These are phyloP conservation scores for Hydrotaea cyrtoneurina DNA, from an alignment of 2,888 invertebrate species.

Conservation along the genomic window DNA sequence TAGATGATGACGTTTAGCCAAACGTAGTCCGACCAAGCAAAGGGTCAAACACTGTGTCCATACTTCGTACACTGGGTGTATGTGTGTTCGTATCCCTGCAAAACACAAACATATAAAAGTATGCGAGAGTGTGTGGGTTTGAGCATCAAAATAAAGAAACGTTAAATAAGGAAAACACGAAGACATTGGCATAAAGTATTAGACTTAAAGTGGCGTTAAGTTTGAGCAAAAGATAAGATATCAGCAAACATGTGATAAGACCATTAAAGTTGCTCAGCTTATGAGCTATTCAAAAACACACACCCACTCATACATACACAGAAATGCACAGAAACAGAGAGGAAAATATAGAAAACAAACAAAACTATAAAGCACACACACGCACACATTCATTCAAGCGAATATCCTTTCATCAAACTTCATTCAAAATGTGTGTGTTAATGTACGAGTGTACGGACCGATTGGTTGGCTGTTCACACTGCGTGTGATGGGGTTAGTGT, in stretches of 20 bases:
- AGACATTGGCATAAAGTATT: conserved; percentile 51
- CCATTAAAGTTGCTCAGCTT: conserved; percentile 64
- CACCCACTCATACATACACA: conserved; percentile 18
- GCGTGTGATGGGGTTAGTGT: neutral
- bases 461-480: neutral
- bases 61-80: neutral
- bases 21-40: conserved; percentile 36
- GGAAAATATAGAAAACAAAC: conserved; percentile 50
- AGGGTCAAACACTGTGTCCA: conserved; percentile 36
- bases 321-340: conserved; percentile 14
- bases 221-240: conserved; percentile 66
- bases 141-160: conserved; percentile 11
- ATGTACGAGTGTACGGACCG: neutral
- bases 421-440: conserved; percentile 37
- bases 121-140: neutral
- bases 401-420: conserved; percentile 53
- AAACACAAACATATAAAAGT: neutral
- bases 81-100: neutral
- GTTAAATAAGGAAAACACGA: conserved; percentile 25
- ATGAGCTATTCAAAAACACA: conserved; percentile 33
- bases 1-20: conserved; percentile 55
- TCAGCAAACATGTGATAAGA: conserved; percentile 63
- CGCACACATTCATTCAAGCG: conserved; percentile 39
- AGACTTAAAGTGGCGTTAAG: conserved; percentile 66
- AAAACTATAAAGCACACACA: conserved; percentile 18